Evolutionary conservation across 2,888 invertebrate genomes (phyloP).

Genomic region (Folsomia candida): DNA sequence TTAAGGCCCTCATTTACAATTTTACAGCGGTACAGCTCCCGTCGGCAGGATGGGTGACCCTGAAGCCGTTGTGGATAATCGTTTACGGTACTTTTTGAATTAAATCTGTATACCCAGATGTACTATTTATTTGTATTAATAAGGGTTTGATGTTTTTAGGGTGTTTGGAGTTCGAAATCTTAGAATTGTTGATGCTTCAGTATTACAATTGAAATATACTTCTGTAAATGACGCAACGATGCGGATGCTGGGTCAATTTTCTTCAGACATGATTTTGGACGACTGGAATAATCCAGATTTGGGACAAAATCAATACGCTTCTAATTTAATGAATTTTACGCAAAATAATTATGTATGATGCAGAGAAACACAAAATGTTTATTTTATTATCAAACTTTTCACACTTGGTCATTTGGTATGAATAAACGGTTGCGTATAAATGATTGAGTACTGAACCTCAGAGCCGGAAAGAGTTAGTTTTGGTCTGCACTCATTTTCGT

Average conservation of each 20-base stretch:
- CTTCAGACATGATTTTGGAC: constrained; percentile 24
- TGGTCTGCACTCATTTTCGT: neutral
- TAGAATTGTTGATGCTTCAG: constrained; percentile 15
- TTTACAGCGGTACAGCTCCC: constrained; percentile 26
- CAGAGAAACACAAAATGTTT: constrained; percentile 1
- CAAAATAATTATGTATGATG: neutral
- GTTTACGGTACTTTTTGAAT: constrained; percentile 19
- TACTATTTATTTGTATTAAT: neutral
- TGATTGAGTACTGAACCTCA: constrained; percentile 7
- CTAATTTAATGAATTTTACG: neutral
- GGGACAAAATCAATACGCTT: neutral
- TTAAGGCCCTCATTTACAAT: neutral
- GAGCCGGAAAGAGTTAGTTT: neutral
- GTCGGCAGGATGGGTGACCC: constrained; percentile 20
- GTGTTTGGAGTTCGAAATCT: constrained; percentile 17
- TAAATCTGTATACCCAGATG: neutral
- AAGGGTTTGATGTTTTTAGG: neutral
- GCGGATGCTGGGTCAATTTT: constrained; percentile 20
- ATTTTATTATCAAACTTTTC: too few species aligned
- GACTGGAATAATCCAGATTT: neutral
- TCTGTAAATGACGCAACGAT: constrained; percentile 22
- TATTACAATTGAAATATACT: constrained; percentile 16
- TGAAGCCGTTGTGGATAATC: constrained; percentile 23
- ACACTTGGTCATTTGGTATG: too few species aligned
- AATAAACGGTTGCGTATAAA: neutral